Evolutionary conservation across 2,797 vertebrate species (phyloP), one percentile per base, ranked within the genome.

Genomic region (Phataginus tetradactyla): DNA sequence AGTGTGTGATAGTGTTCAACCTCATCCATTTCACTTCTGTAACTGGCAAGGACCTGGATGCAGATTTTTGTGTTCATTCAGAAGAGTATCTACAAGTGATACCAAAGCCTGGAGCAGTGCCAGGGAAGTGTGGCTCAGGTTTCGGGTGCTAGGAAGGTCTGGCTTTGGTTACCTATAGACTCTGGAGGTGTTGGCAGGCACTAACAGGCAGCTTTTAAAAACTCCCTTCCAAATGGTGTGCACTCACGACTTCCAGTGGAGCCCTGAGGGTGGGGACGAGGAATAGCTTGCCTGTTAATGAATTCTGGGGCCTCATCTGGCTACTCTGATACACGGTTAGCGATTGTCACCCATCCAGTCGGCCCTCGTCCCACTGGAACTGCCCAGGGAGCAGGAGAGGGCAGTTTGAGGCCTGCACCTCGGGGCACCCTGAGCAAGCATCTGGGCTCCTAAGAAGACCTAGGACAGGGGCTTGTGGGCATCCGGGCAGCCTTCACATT

Each of bases 241-340:
- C 25, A 21, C 10, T 20, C 39, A 20, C 7, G 37, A 18, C 13
- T 6, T 1, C 11, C 14, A 12, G 42, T 21, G 20, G 42, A 39
- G 13, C 0, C 4, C 1, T 0, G 0, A 20, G 27, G n/a, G 12
- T n/a, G 25, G 25, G 51, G n/a, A 49, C 34, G 4, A 68, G 42
- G 21, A 39, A 45, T 10, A 1, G 51, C 51, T 39, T 32, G 23
- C 63, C 61, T 25, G 4, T 63, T 34, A 8, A 59, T 69, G 27
- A 21, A 4, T 53, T 55, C 80, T 17, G 2, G 8, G 53, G 27
- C 64, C 81, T 39, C 53, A 80, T 20, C 42, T 39, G 39, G 34
- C 39, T 51, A 10, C 11, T 23, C n/a, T 23, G 3, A n/a, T 80
- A 7, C 15, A 15, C 3, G 2, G 7, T 86, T 66, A 68, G 37